phyloP scores from a whole-genome alignment of 2,113 vertebrate species.

The Okapia johnstoni region DNA sequence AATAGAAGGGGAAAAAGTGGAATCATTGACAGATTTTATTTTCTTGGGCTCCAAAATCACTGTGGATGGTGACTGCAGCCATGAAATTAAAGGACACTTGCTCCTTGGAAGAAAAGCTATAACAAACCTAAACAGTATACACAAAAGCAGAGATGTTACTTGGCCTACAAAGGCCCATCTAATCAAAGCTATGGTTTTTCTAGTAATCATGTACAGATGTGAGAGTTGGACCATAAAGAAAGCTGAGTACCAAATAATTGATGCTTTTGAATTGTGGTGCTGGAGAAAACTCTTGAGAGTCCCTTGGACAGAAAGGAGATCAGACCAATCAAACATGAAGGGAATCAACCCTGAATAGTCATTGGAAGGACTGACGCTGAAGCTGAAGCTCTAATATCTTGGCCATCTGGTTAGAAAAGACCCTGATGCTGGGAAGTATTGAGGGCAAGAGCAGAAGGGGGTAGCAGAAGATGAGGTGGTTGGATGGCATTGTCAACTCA shows the following conservation, averaged over 20 bases:
- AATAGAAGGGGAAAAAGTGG: not conserved
- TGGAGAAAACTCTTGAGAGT: not conserved
- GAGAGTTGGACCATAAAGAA: not conserved
- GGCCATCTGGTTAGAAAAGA: not conserved
- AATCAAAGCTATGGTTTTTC: not conserved
- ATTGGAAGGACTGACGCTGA: not conserved
- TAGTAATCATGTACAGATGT: not conserved
- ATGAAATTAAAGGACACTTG: not conserved
- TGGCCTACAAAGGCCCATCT: not conserved
- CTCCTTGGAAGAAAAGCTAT: not conserved
- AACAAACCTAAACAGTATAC: not conserved
- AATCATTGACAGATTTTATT: not conserved
- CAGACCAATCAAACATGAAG: not conserved
- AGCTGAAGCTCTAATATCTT: not conserved
- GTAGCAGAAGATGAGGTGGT: not conserved
- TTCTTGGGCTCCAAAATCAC: not conserved
- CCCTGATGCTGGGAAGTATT: not conserved
- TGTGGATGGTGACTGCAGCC: not conserved
- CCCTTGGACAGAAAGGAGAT: not conserved
- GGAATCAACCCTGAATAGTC: not conserved
- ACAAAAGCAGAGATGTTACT: not conserved
- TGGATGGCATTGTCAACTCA: not conserved
- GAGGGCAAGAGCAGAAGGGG: not conserved
- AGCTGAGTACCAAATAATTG: not conserved
- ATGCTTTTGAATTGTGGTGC: not conserved